Conservation (phyloP, 2,888 invertebrate species). For the Harpalus rubripes region DNA sequence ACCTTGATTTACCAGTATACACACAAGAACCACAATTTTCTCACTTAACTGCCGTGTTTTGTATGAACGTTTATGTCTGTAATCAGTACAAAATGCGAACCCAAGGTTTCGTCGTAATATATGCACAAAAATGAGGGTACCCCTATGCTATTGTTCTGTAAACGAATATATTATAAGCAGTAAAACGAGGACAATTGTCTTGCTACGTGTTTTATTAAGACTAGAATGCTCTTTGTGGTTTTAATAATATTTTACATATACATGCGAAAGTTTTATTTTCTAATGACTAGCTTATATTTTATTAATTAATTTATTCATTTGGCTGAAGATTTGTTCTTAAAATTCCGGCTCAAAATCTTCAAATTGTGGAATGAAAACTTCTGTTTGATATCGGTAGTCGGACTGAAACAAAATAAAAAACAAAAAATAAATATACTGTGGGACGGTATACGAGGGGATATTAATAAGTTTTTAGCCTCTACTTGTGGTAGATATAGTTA, state of each 20-base stretch:
- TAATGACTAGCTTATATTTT: slow-evolving; percentile 25
- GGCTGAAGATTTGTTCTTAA: slow-evolving; percentile 19
- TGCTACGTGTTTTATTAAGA: slow-evolving; percentile 38
- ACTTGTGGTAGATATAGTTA: too few species aligned
- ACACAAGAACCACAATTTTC: slow-evolving; percentile 48
- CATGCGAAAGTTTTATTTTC: not conserved
- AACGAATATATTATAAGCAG: slow-evolving; percentile 29
- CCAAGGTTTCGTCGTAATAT: slow-evolving; percentile 49
- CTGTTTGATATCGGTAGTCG: slow-evolving; percentile 48
- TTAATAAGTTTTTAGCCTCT: too few species aligned
- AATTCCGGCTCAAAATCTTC: slow-evolving; percentile 58
- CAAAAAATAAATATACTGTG: not conserved
- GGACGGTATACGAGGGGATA: not conserved
- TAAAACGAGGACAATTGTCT: slow-evolving; percentile 24
- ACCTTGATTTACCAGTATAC: slow-evolving; percentile 57
- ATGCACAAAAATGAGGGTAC: slow-evolving; percentile 59
- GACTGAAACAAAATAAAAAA: slow-evolving; percentile 52
- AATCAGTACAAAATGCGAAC: slow-evolving; percentile 54
- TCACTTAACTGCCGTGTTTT: slow-evolving; percentile 23
- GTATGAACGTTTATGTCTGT: slow-evolving; percentile 12
- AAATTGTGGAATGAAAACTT: slow-evolving; percentile 41
- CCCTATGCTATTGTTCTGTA: slow-evolving; percentile 58
- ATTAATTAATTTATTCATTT: not conserved
- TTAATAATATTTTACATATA: slow-evolving; percentile 28
- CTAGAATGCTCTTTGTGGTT: slow-evolving; percentile 31